Evolutionary conservation across 1,140 invertebrate species (phyloP).

Genomic region (Drosophila neocordata): DNA sequence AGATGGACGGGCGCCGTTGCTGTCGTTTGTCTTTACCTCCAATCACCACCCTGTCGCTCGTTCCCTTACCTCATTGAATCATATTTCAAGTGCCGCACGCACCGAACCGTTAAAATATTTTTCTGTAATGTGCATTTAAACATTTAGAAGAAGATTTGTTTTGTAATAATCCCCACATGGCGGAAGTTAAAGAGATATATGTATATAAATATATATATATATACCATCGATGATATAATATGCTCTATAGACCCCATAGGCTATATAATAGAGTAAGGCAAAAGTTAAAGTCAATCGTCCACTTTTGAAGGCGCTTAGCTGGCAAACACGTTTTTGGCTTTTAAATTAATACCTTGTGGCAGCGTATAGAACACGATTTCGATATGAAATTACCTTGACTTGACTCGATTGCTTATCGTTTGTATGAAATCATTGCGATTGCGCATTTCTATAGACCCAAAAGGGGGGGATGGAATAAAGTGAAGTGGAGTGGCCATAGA

Average conservation of each 20-base stretch:
- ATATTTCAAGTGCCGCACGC: constrained; percentile 67
- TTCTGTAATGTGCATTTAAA: constrained; percentile 46
- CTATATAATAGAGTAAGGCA: constrained; percentile 7
- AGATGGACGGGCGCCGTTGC: constrained; percentile 35
- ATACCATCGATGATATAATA: constrained; percentile 60
- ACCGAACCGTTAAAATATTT: constrained; percentile 52
- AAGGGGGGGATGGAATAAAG: constrained; percentile 9
- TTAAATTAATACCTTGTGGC: constrained; percentile 75
- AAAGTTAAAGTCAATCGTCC: constrained; percentile 34
- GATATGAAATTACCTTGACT: constrained; percentile 74
- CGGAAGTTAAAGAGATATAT: constrained; percentile 56
- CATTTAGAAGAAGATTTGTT: constrained; percentile 45
- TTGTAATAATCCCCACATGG: constrained; percentile 39
- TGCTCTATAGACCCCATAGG: constrained; percentile 26
- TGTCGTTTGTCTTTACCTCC: background rate
- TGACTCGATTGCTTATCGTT: constrained; percentile 50
- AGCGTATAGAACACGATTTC: constrained; percentile 72
- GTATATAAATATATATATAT: constrained; percentile 26
- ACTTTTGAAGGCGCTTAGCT: constrained; percentile 63
- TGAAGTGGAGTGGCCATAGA: background rate
- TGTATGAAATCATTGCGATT: constrained; percentile 68
- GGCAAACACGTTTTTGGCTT: constrained; percentile 74
- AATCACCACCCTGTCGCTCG: too few species aligned
- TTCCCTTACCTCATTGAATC: constrained; percentile 44
- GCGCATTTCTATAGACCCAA: constrained; percentile 44